A percentile compares a stretch with the other conserved stretches of the same genome.
These are phyloP conservation scores for Lepidochitona cinerea DNA, from an alignment of 2,888 invertebrate species.

Conservation along the genomic window DNA sequence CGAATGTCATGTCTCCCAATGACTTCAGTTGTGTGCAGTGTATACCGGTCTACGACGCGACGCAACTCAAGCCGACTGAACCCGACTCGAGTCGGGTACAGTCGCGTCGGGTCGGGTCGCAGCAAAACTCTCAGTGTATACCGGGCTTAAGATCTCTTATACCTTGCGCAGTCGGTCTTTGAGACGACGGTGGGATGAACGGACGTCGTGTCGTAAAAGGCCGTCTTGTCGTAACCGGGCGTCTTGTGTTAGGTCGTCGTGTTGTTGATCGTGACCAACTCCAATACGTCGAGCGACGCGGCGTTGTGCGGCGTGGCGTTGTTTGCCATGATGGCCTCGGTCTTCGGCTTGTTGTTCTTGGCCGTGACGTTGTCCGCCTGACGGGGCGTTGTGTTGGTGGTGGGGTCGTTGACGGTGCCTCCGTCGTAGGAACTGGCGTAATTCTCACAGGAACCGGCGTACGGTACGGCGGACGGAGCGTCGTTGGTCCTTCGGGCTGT, in stretches of 20 bases:
- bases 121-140: too few species aligned
- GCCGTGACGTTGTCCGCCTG: not conserved
- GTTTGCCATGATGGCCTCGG: not conserved
- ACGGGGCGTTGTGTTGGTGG: not conserved
- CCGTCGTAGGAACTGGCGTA: not conserved
- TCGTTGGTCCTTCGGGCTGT: not conserved
- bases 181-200: too few species aligned
- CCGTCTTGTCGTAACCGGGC: not conserved
- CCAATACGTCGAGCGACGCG: not conserved
- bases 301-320: not conserved
- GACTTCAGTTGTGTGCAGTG: too few species aligned
- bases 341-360: not conserved
- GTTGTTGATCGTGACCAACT: not conserved
- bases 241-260: not conserved
- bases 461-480: not conserved
- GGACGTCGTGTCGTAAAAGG: not conserved
- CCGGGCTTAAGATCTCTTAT: too few species aligned
- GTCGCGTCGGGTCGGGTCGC: too few species aligned
- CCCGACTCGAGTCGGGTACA: too few species aligned
- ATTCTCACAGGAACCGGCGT: not conserved
- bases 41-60: too few species aligned
- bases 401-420: not conserved
- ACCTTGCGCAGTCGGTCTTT: too few species aligned
- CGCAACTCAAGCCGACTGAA: too few species aligned
- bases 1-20: too few species aligned